Evolutionary conservation across 2,797 vertebrate genomes (phyloP).

Genomic region (Hozukius guyotensis): DNA sequence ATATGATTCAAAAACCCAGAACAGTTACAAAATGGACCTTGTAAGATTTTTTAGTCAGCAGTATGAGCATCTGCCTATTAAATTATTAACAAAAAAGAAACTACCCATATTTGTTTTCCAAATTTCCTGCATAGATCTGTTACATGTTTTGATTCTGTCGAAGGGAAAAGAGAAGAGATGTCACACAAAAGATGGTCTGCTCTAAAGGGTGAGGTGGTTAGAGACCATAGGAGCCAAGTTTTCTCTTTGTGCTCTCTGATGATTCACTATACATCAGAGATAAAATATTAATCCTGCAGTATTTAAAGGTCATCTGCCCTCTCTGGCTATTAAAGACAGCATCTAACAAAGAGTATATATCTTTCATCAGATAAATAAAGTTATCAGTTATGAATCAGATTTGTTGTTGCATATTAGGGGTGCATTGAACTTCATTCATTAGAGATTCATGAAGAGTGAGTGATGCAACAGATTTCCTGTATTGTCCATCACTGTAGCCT

Average conservation of each 20-base stretch:
- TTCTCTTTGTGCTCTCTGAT: background rate
- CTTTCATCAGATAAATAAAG: slow-evolving; percentile 13
- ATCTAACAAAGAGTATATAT: background rate
- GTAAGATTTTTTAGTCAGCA: background rate
- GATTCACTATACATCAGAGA: background rate
- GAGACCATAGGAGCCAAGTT: background rate
- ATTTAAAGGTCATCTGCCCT: slow-evolving; percentile 4
- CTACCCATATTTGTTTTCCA: background rate
- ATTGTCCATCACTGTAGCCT: background rate
- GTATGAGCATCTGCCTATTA: background rate
- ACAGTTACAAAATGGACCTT: background rate
- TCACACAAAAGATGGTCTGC: background rate
- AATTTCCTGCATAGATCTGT: background rate
- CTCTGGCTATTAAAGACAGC: slow-evolving; percentile 2
- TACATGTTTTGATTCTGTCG: background rate
- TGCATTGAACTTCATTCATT: background rate
- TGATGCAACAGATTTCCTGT: slow-evolving; percentile 11
- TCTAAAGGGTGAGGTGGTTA: background rate
- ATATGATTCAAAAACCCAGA: background rate
- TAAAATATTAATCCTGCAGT: slow-evolving; percentile 20
- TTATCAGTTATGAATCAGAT: slow-evolving; percentile 9
- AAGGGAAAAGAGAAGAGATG: background rate
- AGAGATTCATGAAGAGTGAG: slow-evolving; percentile 3
- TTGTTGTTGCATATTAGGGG: slow-evolving; percentile 8
- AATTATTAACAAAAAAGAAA: background rate